A percentile compares a stretch with the other conserved stretches of the same genome.
Conservation (phyloP, 2,888 invertebrate genomes). For the Philaethria dido region DNA sequence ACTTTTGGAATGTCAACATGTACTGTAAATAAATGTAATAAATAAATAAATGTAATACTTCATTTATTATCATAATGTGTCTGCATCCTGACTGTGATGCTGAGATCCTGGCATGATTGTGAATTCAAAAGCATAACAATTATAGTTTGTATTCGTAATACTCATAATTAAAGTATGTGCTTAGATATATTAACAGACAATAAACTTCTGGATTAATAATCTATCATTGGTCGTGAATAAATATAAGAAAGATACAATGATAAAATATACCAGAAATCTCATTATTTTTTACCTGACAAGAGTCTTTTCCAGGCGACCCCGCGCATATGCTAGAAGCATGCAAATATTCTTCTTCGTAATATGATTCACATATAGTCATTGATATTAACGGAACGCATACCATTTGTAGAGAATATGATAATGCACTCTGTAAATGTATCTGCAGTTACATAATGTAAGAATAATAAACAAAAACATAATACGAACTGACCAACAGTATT, state of each 20-base stretch:
- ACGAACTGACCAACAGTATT: too few relatives aligned
- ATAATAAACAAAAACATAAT: not conserved
- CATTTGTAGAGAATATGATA: slow-evolving; percentile 39
- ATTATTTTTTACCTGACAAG: slow-evolving; percentile 21
- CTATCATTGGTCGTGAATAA: not conserved
- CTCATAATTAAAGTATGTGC: too few relatives aligned
- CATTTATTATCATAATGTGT: too few relatives aligned
- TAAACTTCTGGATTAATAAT: too few relatives aligned
- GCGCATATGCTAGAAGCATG: slow-evolving; percentile 34
- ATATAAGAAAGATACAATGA: not conserved
- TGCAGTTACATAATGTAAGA: not conserved
- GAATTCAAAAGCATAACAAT: too few relatives aligned
- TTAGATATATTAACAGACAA: too few relatives aligned
- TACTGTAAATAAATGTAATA: too few relatives aligned
- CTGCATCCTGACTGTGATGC: too few relatives aligned
- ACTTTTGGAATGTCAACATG: too few relatives aligned
- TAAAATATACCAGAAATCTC: not conserved
- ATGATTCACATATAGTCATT: slow-evolving; percentile 5
- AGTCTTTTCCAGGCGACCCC: slow-evolving; percentile 30
- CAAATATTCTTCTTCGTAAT: slow-evolving; percentile 21
- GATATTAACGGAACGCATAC: slow-evolving; percentile 42
- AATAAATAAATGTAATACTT: too few relatives aligned
- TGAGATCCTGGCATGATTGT: too few relatives aligned
- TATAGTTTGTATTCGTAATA: too few relatives aligned
- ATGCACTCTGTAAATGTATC: slow-evolving; percentile 35